These are phyloP conservation scores for Synanthedon myopaeformis DNA, from an alignment of 2,888 invertebrate genomes.

Conservation along the genomic window DNA sequence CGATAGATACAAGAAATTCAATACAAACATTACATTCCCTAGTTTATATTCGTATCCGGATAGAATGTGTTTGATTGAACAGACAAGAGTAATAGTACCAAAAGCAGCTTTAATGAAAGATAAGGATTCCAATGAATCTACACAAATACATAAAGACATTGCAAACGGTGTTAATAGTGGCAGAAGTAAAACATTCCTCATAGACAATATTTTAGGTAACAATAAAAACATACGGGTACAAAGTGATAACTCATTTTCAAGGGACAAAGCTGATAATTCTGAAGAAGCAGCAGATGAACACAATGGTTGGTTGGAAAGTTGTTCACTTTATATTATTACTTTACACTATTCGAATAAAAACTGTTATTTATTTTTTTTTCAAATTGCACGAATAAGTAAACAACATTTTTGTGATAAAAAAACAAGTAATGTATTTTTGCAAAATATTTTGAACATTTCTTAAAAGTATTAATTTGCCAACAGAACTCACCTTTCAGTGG, in stretches of 20 bases:
- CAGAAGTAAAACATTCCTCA: constrained; percentile 66
- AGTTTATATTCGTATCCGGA: constrained; percentile 25
- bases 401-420: no score
- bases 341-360: background rate
- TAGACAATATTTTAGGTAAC: constrained; percentile 68
- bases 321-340: constrained; percentile 1
- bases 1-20: constrained; percentile 16
- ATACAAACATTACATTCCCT: constrained; percentile 16
- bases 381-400: no score
- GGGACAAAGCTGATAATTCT: constrained; percentile 25
- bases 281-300: constrained; percentile 58
- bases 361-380: no score
- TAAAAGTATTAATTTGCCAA: no score
- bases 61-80: constrained; percentile 34
- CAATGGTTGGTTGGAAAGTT: constrained; percentile 37
- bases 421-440: no score
- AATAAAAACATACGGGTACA: constrained; percentile 26
- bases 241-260: constrained; percentile 13
- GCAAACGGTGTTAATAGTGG: constrained; percentile 22
- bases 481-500: no score
- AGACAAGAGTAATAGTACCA: constrained; percentile 28
- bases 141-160: constrained; percentile 24
- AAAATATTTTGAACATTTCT: no score
- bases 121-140: constrained; percentile 22
- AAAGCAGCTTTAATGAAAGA: constrained; percentile 20